Base-by-base conservation (phyloP, 2,888 invertebrate genomes). In the Tribolium freemani region DNA sequence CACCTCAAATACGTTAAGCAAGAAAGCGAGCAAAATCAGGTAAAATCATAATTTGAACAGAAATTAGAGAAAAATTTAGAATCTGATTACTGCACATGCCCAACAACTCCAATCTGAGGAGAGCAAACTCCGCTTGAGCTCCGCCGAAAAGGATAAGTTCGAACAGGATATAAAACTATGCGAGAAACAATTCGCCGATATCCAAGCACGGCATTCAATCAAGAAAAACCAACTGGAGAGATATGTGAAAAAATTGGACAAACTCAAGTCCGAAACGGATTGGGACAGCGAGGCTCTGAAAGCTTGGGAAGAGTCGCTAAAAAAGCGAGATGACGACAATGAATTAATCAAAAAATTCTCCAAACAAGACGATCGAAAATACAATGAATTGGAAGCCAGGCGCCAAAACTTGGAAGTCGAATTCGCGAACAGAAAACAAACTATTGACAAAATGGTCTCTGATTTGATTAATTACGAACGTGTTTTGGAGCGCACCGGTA, bases 281-380 rank as follows among this genome's bases (percentile, higher is more conserved):
- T 92, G 93, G 84, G 93, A 93, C 75, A 88, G 90, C 21, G 90
- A 90, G 11, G 92, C 92, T 0, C 83, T 94, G 63, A 87, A 90
- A 53, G 92, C 92, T 60, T 94, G 93, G 93, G 90, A 92, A 21
- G 91, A 93, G 50, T 90, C 92, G 0, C 88, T 95, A 69, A 90
- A 90, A 76, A 89, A 91, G 70, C 90, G 90, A 44, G 90, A 93
- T 48, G 91, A 91, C 57, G 92, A 93, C 71, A 93, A 92, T 76
- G 88, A 89, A 26, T 86, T 94, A n/a, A 90, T 95, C 50, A 91
- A 92, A 78, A 91, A 91, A 81, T 93, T 92, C 77, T 91, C 92
- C 68, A 90, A 91, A 80, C 91, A 92, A 76, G 95, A 95, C 83
- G 87, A 91, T 13, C 90, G 90, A 60, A 90, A 89, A 77, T 92